phyloP scores from a whole-genome alignment of 2,113 vertebrate genomes.

The Cygnus atratus region DNA sequence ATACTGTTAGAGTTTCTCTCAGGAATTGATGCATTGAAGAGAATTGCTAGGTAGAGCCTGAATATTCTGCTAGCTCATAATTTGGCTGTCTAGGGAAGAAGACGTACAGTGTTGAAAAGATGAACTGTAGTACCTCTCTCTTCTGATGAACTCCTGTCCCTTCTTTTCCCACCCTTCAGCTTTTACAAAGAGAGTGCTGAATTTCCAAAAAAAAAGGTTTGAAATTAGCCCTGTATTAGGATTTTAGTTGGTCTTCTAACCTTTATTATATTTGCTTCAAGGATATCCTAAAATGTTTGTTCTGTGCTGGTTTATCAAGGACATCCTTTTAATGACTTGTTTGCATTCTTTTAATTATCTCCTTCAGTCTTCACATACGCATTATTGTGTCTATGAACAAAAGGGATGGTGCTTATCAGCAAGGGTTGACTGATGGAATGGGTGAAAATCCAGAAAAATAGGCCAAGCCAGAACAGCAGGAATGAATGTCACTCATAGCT shows the following conservation, averaged over 20 bases:
- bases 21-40: background rate
- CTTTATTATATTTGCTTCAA: background rate
- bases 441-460: background rate
- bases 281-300: background rate
- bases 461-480: background rate
- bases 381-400: background rate
- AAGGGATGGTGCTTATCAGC: background rate
- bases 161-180: background rate
- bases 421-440: background rate
- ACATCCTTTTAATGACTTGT: background rate
- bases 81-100: background rate
- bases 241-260: background rate
- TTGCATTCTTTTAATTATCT: background rate
- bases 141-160: background rate
- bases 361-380: background rate
- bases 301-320: background rate
- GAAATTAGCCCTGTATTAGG: background rate
- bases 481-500: background rate
- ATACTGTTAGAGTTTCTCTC: background rate
- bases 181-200: background rate
- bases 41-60: background rate
- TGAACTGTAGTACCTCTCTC: background rate
- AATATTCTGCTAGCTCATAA: background rate
- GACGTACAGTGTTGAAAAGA: background rate
- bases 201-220: background rate